Conservation (phyloP, 2,797 vertebrate genomes). For the Oreonectes daqikongensis region DNA sequence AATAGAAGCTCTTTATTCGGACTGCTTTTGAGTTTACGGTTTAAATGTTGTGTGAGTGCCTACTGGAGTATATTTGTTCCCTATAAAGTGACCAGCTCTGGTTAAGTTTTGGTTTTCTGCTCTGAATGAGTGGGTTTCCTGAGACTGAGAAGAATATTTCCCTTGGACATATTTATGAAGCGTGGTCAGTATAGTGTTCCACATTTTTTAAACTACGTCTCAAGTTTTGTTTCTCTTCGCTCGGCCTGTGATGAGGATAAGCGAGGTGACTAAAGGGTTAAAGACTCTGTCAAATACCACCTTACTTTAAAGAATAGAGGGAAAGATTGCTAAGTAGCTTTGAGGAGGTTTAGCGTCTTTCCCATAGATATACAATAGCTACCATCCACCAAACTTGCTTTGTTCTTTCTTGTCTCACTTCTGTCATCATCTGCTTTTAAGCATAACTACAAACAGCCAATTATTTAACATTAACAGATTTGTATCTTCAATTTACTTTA, state of each 20-base stretch:
- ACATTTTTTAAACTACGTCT: conserved; percentile 49
- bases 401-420: conserved; percentile 38
- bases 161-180: conserved; percentile 53
- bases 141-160: conserved; percentile 59
- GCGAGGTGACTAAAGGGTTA: conserved; percentile 47
- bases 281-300: conserved; percentile 60
- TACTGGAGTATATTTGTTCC: conserved; percentile 47
- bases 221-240: conserved; percentile 52
- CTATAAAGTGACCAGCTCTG: conserved; percentile 44
- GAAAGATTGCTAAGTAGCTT: too few species aligned
- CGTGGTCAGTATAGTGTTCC: conserved; percentile 57
- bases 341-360: conserved; percentile 54
- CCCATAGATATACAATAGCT: conserved; percentile 75
- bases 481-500: conserved; percentile 52
- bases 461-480: conserved; percentile 69
- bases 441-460: too few species aligned
- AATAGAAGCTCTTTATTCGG: conserved; percentile 30
- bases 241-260: conserved; percentile 39
- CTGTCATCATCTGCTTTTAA: too few species aligned
- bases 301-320: conserved; percentile 29
- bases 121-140: conserved; percentile 57
- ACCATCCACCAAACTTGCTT: conserved; percentile 60
- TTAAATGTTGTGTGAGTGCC: conserved; percentile 35
- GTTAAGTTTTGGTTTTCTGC: conserved; percentile 50
- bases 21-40: conserved; percentile 44